Conservation (phyloP, 2,797 vertebrate genomes). For the Pseudochirops cupreus region DNA sequence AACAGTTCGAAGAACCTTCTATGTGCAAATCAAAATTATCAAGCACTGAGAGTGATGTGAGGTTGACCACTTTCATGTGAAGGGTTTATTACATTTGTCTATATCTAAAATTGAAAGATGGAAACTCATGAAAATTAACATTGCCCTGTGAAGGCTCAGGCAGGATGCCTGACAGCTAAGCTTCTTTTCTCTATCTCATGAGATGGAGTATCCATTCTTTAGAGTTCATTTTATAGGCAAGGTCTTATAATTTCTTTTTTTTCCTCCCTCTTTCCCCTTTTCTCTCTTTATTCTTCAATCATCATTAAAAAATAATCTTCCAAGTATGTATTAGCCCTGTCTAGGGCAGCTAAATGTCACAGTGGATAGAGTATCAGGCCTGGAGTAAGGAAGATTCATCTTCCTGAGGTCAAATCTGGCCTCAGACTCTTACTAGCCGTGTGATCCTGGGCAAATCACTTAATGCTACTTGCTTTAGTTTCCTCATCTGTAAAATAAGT, state of each 20-base stretch:
- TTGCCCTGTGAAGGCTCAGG: not conserved
- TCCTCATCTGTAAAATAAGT: not conserved
- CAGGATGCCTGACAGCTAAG: not conserved
- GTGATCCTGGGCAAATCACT: not conserved
- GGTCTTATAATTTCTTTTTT: not conserved
- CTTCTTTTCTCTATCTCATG: not conserved
- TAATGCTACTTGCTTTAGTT: not conserved
- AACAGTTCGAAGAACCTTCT: not conserved
- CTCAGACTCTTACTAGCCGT: not conserved
- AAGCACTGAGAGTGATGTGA: not conserved
- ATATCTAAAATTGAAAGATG: not conserved
- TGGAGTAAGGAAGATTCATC: not conserved
- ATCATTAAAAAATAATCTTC: not conserved
- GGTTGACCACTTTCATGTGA: not conserved
- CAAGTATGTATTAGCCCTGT: not conserved
- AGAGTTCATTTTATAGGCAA: slow-evolving; percentile 43
- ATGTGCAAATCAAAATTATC: not conserved
- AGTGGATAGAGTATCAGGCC: not conserved
- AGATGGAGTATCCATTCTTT: not conserved
- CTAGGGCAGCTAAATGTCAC: not conserved
- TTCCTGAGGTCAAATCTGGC: not conserved
- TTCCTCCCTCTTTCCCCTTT: not conserved
- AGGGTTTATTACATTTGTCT: not conserved
- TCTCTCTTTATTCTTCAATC: not conserved
- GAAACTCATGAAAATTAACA: not conserved